Base-by-base conservation (phyloP, 2,888 invertebrate species). In the Acronicta leporina region DNA sequence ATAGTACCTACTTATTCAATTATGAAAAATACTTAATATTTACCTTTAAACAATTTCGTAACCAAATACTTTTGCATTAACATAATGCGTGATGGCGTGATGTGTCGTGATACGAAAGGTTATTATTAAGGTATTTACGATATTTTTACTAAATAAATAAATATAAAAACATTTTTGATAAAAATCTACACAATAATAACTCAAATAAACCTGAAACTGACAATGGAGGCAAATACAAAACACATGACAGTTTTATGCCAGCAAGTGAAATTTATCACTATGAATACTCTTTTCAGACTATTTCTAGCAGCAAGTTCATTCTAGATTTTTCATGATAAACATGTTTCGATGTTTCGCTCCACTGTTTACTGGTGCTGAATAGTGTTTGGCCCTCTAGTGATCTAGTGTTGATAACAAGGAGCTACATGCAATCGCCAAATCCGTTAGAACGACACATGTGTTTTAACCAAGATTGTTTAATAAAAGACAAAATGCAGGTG, bases 41-140 rank as follows among this genome's bases (percentile, higher is more conserved):
- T 51, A 80, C 79, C 79, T 78, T 72, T 77, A 27, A 72, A 41
- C 13, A 70, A 66, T 55, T 71, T 68, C 27, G 51, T 33, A 52
- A 58, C 6, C 16, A 73, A 59, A 52, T 64, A 65, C 50, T 62
- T 63, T 63, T 55, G 55, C 52, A 58, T 60, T 51, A 54, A 60
- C 83, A 83, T 85, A 65, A 42, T 80, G 49, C 25, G 44, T 15
- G 6, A 30, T 56, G n/a, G 49, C 25, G 44, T 15, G 6, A 30
- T 56, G n/a, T 57, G 44, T 13, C 35, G 15, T 45, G 27, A 20
- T n/a, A 25, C 38, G 5, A 43, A 44, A 48, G 5, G 47, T 44
- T 67, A 35, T 44, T 67, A 35, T 20, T 41, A 40, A 16, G 35
- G 38, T 43, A 42, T 46, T 44, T 41, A n/a, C 7, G n/a, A 6